Conservation (phyloP, 2,113 vertebrate species). For the Acinonyx jubatus region DNA sequence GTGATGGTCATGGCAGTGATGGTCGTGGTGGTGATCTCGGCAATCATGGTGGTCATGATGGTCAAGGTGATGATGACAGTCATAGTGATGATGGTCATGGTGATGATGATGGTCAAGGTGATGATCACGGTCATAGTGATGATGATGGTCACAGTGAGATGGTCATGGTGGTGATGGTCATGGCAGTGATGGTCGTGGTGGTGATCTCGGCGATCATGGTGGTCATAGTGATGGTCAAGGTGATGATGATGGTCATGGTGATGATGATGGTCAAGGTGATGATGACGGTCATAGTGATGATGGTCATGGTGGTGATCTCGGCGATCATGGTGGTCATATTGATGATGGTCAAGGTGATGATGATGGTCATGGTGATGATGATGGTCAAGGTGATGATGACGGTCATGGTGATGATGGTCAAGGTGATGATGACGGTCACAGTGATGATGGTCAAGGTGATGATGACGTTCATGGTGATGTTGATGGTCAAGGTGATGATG, state of each 20-base stretch:
- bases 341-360: not conserved
- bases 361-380: no score
- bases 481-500: not conserved
- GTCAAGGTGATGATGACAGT: rapidly evolving
- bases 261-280: rapidly evolving
- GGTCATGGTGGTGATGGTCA: rapidly evolving
- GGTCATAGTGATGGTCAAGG: rapidly evolving
- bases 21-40: not conserved
- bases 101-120: rapidly evolving
- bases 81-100: rapidly evolving
- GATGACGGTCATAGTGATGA: not conserved
- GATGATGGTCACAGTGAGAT: rapidly evolving
- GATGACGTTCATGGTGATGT: not conserved
- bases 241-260: rapidly evolving
- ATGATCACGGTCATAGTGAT: rapidly evolving
- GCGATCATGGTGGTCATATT: rapidly evolving
- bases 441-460: not conserved
- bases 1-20: rapidly evolving
- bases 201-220: not conserved
- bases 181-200: rapidly evolving
- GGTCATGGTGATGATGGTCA: rapidly evolving
- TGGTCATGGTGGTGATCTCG: not conserved
- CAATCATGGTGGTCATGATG: rapidly evolving
- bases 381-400: not conserved
- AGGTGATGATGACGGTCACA: rapidly evolving